Conservation (phyloP, 2,113 vertebrate species). For the Gobiocypris rarus region DNA sequence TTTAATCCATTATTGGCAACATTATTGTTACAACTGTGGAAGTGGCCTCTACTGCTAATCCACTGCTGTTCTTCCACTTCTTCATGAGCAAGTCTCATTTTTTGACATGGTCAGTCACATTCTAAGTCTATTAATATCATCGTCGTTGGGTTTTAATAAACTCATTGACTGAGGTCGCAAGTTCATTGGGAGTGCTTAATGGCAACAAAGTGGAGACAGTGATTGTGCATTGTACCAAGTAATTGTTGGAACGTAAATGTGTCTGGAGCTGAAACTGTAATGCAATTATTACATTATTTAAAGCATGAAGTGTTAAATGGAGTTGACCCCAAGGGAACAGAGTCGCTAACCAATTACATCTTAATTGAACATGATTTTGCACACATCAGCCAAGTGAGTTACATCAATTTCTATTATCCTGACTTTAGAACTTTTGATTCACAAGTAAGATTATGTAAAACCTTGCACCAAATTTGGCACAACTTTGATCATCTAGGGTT, state of each 20-base stretch:
- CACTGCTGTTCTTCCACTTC: no score
- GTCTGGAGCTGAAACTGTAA: slow-evolving; percentile 47
- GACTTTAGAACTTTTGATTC: slow-evolving; percentile 9
- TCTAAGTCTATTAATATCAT: slow-evolving; percentile 32
- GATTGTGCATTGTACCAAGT: slow-evolving; percentile 53
- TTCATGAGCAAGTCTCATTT: slow-evolving; percentile 8
- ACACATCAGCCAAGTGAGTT: slow-evolving; percentile 47
- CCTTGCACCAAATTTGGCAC: not conserved
- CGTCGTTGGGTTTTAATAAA: slow-evolving; percentile 5
- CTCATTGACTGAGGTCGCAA: not conserved
- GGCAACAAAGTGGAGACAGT: slow-evolving; percentile 46
- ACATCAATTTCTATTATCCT: slow-evolving; percentile 40
- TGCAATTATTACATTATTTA: slow-evolving; percentile 57
- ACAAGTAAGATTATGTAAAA: not conserved
- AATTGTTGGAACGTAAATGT: slow-evolving; percentile 48
- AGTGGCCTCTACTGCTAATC: not conserved
- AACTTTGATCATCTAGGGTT: not conserved
- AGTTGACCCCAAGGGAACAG: slow-evolving; percentile 43
- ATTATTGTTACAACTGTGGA: not conserved
- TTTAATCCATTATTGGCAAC: not conserved
- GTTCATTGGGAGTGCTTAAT: slow-evolving; percentile 44
- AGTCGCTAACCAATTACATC: slow-evolving; percentile 36
- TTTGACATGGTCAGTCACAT: slow-evolving; percentile 14
- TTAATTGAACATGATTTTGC: slow-evolving; percentile 58
- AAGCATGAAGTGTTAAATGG: slow-evolving; percentile 55